Base-by-base conservation (phyloP, 2,797 vertebrate species). In the Bradypus variegatus region DNA sequence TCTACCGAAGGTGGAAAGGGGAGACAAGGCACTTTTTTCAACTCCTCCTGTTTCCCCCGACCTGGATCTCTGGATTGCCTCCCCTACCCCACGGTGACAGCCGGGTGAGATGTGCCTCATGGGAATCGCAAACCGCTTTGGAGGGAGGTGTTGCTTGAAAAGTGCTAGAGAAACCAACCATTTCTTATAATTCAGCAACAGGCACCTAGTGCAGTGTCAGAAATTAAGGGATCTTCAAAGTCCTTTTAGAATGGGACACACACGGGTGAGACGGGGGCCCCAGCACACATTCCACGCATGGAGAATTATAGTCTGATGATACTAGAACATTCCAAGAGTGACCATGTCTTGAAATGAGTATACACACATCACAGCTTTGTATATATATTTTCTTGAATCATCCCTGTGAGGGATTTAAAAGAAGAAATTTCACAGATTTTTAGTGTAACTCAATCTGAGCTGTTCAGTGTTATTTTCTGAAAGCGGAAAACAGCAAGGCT, bases 1-100 rank as follows among this genome's bases (percentile, higher is more conserved):
- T 81, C 33, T 81, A 81, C 14, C 76, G 76, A 88, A 94, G 29
- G 38, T 60, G 38, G 38, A 60, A n/a, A 86, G 89, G 65, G 60
- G 10, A 78, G 83, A 33, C 25, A 14, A 12, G n/a, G 65, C 23
- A 38, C 15, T 53, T 50, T 67, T 50, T 72, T 23, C 45, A 45
- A 45, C 75, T 65, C 27, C 53, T 80, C 21, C 55, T 38, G 29
- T 9, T 60, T 75, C 16, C 85, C 36, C 27, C 23, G 38, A 36
- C 11, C 19, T 7, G 2, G 6, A 11, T 73, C 55, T 45, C 23
- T 1, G 5, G 75, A 13, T 0, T 75, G 10, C 11, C 5, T 2
- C 2, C 23, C 19, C 60, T 23, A 27, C 6, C 13, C 31, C 1
- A 3, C 16, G 31, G 15, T 48, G 80, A 31, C 65, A 31, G 36